phyloP scores from a whole-genome alignment of 2,888 invertebrate species.

The Pandemis corylana region DNA sequence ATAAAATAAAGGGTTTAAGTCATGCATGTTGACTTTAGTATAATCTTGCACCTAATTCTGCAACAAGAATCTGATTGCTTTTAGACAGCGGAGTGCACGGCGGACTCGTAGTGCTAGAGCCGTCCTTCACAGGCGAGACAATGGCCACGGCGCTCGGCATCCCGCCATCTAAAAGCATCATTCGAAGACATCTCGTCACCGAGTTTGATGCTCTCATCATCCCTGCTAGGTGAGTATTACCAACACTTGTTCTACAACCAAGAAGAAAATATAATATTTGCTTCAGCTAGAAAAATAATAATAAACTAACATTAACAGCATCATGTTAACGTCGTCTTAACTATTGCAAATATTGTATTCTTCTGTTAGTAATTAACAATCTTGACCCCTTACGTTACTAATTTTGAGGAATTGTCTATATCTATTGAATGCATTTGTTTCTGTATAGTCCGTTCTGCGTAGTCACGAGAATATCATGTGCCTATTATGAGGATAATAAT shows the following conservation, averaged over 20 bases:
- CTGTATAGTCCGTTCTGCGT: constrained; percentile 17
- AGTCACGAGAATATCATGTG: neutral
- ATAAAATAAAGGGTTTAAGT: too few relatives aligned
- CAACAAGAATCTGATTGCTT: neutral
- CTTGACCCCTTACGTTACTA: constrained; percentile 10
- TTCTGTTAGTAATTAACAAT: constrained; percentile 35
- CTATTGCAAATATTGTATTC: constrained; percentile 59
- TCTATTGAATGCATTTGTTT: constrained; percentile 28
- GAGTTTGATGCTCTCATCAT: constrained; percentile 96
- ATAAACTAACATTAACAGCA: constrained; percentile 32
- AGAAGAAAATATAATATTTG: constrained; percentile 61
- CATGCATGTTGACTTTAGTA: neutral
- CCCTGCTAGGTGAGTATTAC: constrained; percentile 92
- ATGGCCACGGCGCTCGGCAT: constrained; percentile 97
- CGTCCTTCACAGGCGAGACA: constrained; percentile 97
- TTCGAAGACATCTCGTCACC: constrained; percentile 94
- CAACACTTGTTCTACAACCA: constrained; percentile 8
- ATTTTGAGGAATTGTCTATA: constrained; percentile 25
- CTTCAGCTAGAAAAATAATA: constrained; percentile 38
- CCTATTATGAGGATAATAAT: neutral
- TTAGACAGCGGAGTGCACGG: constrained; percentile 97
- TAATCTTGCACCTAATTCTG: too few relatives aligned
- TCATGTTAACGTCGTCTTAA: constrained; percentile 33
- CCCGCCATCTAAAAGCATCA: constrained; percentile 96
- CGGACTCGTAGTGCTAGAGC: constrained; percentile 96